Base-by-base conservation (phyloP, 2,113 vertebrate species). In the Passer domesticus region DNA sequence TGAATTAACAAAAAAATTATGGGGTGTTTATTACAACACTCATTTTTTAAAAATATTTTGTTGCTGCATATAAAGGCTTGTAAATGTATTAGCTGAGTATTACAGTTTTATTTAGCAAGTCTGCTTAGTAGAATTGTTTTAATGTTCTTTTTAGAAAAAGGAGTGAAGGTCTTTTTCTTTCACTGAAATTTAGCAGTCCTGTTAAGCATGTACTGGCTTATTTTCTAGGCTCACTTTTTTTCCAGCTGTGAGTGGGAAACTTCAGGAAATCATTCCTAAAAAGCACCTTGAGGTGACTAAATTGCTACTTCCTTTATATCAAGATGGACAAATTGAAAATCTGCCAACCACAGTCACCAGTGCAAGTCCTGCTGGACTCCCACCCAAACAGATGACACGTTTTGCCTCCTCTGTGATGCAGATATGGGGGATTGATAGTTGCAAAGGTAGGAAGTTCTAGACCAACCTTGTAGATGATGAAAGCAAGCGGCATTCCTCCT, bases 201-300 rank as follows among this genome's bases (percentile, higher is more conserved):
- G 74, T 92, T 97, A 95, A 97, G 95, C 90, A 75, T 95, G 56
- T 96, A 89, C 94, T 1, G 76, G 79, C 95, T 96, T 96, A 93
- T 96, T 96, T 97, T 97, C 95, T 96, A 96, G 96, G 93, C 96
- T 95, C 90, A 95, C 94, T 96, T 96, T 96, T 94, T 95, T 96
- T 92, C 95, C 95, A 96, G 80, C 92, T 95, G 47, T 93, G 86
- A 95, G 79, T 84, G 94, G 46, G 92, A 93, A 95, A 76, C 95
- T 97, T 92, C 83, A 96, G 95, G 89, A 96, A 93, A 95, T 88
- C 89, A 93, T 94, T 96, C 92, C 89, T 96, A 82, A 92, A 96
- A 96, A 96, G 67, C 58, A 96, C 89, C 87, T 84, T 94, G 94
- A 88, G 93, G 92, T 96, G 88, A 94, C 90, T 96, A 93, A 96